Percentiles rank a stretch among this genome's conserved stretches.
Conservation (phyloP, 2,888 invertebrate species). For the Phorcus lineatus region DNA sequence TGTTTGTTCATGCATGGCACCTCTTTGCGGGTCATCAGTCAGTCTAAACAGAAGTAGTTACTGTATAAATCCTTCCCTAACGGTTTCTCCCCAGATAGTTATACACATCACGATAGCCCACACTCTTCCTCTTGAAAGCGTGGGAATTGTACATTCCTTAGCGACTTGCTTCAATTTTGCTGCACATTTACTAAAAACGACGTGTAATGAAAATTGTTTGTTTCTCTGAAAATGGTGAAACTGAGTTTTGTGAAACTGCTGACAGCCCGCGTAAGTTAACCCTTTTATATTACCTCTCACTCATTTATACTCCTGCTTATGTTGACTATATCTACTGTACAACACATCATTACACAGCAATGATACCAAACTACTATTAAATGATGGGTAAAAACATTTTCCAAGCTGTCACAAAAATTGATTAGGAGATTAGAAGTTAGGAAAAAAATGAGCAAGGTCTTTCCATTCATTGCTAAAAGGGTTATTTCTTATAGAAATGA, state of each 20-base stretch:
- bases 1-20: constrained; percentile 27
- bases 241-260: constrained; percentile 6
- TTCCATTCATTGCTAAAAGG: too few relatives aligned
- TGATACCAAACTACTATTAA: too few relatives aligned
- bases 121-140: neutral
- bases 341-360: too few relatives aligned
- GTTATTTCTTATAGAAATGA: too few relatives aligned
- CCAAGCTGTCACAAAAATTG: too few relatives aligned
- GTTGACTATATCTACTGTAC: too few relatives aligned
- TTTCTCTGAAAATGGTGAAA: constrained; percentile 14
- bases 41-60: constrained; percentile 4
- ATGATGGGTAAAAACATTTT: too few relatives aligned
- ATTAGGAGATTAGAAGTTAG: too few relatives aligned
- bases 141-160: neutral
- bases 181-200: neutral
- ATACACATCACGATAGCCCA: constrained; percentile 7
- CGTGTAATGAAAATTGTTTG: constrained; percentile 21
- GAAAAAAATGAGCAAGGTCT: too few relatives aligned
- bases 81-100: constrained; percentile 14
- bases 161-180: neutral
- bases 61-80: constrained; percentile 18
- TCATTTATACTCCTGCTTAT: too few relatives aligned
- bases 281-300: too few relatives aligned
- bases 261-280: constrained; percentile 19
- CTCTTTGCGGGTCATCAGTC: constrained; percentile 27